phyloP scores from a whole-genome alignment of 2,797 vertebrate species.

The Sebastes reedi region DNA sequence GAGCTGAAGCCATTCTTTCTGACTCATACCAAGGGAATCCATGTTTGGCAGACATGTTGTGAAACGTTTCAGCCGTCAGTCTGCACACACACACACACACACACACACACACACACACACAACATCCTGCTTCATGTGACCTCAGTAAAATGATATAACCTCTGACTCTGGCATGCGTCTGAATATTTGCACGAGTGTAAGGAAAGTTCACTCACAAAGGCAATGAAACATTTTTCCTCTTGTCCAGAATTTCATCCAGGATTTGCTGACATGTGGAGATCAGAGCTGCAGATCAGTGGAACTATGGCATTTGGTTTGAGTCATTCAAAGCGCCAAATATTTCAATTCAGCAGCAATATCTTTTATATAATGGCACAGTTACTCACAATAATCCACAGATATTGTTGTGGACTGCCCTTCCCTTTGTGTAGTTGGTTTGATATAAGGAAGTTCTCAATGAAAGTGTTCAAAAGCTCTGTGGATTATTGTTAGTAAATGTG shows the following conservation, averaged over 20 bases:
- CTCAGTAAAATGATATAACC: not conserved
- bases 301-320: not conserved
- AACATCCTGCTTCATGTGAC: not conserved
- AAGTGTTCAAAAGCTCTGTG: not conserved
- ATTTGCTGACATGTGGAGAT: not conserved
- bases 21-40: conserved; percentile 42
- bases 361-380: not conserved
- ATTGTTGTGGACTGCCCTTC: not conserved
- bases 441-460: not conserved
- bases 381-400: not conserved
- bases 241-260: not conserved
- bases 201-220: not conserved
- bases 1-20: conserved; percentile 26
- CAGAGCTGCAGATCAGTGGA: not conserved
- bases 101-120: conserved; percentile 8
- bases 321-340: not conserved
- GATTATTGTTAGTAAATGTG: not conserved
- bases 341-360: not conserved
- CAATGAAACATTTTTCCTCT: not conserved
- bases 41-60: conserved; percentile 29
- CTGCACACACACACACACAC: conserved; percentile 3
- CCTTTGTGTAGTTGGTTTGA: not conserved
- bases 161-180: not conserved
- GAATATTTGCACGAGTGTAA: not conserved
- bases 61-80: not conserved